Base-by-base conservation (phyloP, 2,888 invertebrate species). In the Boloria selene region DNA sequence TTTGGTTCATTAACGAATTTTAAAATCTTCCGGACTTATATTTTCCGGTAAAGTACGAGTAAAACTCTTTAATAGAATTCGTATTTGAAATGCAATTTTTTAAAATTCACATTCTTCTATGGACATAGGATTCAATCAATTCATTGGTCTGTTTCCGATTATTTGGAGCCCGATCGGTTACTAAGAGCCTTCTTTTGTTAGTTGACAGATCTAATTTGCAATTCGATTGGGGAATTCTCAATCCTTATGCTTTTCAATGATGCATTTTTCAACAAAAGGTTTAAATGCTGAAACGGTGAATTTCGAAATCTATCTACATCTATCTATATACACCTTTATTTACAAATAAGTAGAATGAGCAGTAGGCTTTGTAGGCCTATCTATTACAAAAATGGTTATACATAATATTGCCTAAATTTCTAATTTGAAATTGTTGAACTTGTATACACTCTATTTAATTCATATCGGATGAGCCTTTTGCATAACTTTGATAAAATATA, bases 121-220 rank as follows among this genome's bases (percentile, higher is more conserved):
- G 53, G 17, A 52, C n/a, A 13, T 64, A 22, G 31, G 31, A 76
- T 79, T 79, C 74, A 49, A 38, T 74, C 66, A 74, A 77, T 76
- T 75, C 74, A 74, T 67, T 72, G 73, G 77, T 75, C 72, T 73
- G 74, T 74, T 75, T 76, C 69, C 71, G 72, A 73, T 73, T 74
- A 77, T 75, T 75, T 72, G 72, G 73, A 72, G 73, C 73, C 73
- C 72, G 72, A 76, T 78, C 73, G 75, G 78, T 75, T 76, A 79
- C 80, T 77, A 73, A 76, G 76, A 76, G 74, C 73, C 73, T 82
- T 80, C 79, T 82, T 82, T 81, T 79, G 80, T 82, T 75, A 76
- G 74, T 78, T 77, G 79, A 78, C 78, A 78, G 76, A 79, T 79
- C 81, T 78, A 71, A 82, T 83, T 83, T 83, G 80, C 79, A 80